Evolutionary conservation across 2,888 invertebrate genomes (phyloP), one percentile per base, ranked within the genome.

Genomic region (Rhabditoides inermis): DNA sequence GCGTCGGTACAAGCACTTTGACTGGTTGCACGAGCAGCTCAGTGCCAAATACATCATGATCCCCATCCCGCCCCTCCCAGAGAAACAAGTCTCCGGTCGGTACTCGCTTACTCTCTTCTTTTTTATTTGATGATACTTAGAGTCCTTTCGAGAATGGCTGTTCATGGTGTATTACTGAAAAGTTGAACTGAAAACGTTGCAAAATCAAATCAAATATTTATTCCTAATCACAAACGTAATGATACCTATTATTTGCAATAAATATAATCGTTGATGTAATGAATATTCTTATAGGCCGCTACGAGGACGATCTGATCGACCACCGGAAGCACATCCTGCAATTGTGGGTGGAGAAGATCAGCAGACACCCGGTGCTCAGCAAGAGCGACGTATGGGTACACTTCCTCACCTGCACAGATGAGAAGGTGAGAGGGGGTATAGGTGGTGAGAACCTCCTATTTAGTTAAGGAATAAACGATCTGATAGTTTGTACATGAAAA

Each of bases 1-100:
- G 58, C 83, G 95, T 62, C 83, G 95, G 67, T 95, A 94, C 80
- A 98, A 98, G 79, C 95, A 95, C 79, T 98, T 98, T 79, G 95
- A 98, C 81, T 98, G 98, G 98, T 79, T 98, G 49, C 92, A 94
- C 79, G 89, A 89, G 77, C 84, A 92, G 67, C 81, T 98, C 60
- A 86, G 86, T 70, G 89, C 88, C 66, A 98, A 98, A 79, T 98
- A 89, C 78, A 86, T 88, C 65, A 83, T 92, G 49, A 86, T 95
- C 72, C 90, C 92, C 2, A 87, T 95, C 70, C 95, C 98, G 53
- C 94, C 95, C 2, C 79, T 98, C 60, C 98, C 98, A 12, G 95
- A 95, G 77, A 98, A 98, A 80, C 91, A 94, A 79, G 90, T 98
- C 61, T 88, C 92, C 36, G 84, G 84, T 82, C 37, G 37, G 51